Evolutionary conservation across 2,113 vertebrate species (phyloP), one percentile per base, ranked within the genome.

Genomic region (Lepus europaeus): DNA sequence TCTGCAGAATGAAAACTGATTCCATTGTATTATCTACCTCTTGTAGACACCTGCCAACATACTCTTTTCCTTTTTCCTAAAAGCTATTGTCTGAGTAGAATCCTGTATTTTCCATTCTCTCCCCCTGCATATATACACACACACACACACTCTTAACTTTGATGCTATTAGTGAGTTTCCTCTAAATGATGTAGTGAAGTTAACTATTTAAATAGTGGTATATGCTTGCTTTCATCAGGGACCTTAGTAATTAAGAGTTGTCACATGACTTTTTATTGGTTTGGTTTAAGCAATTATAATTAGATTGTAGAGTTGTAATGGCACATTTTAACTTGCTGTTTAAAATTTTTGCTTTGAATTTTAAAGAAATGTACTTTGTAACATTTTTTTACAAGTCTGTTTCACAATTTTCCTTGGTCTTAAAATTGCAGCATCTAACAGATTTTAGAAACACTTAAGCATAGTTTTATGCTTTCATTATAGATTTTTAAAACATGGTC

Each of bases 1-100:
- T 90, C 95, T 95, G 93, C 97, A 96, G 87, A 76, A 36, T 81
- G 51, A 97, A 97, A 97, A 29, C 93, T 56, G 83, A 81, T 56
- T 93, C 82, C 72, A 87, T 89, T 97, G 93, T 49, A 82, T 89
- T 84, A 64, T 53, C 68, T 95, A 56, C 79, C 83, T 96, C 83
- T 89, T 95, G 91, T 56, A 96, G 90, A 94, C 45, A 97, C 92
- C 96, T 97, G 95, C 92, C 92, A 89, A 56, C 49, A 84, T 51
- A 17, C 39, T 73, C 73, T 56, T 82, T 36, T 2, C 51, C 31
- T 22, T n/a, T 84, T 33, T 33, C 61, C 29, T 79, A 68, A 63
- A 63, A 78, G n/a, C 61, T 95, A 74, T 91, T 93, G 56, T 94
- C 68, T 91, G 59, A 76, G 36, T 85, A 91, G 91, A 78, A 90